Evolutionary conservation across 2,888 invertebrate species (phyloP), one percentile per base, ranked within the genome.

Genomic region (Epistrophe eligans): DNA sequence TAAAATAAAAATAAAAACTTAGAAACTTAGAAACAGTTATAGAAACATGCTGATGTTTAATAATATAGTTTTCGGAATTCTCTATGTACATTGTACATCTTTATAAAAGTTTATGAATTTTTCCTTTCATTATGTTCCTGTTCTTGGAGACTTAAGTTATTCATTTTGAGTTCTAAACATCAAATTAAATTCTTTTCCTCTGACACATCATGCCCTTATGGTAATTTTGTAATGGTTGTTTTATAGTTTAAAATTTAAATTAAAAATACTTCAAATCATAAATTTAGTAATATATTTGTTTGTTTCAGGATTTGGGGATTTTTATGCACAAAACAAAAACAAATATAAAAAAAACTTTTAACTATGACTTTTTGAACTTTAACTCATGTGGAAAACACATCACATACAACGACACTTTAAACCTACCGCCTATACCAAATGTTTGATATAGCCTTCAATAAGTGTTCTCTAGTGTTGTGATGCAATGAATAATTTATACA

Each of bases 401-500:
- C 28, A n/a, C 13, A 45, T 40, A 40, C 45, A 43, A 10, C n/a
- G 17, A 45, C 28, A 45, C 43, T 45, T 6, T 7, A 8, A 13
- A 9, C 6, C 43, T 11, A 17, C n/a, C 35, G 11, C 13, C 60
- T 38, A 1, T 7, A 2, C 19, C 13, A 17, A 11, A 66, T 48
- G 11, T 45, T 35, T 50, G 48, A 50, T 43, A 66, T 43, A 66
- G 4, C 35, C 24, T 70, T 70, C 40, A 70, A n/a, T n/a, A 38
- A 55, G 19, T 15, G 15, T 35, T 24, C 40, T 32, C 24, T 52
- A 9, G 35, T 62, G 19, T 50, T 60, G 50, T 52, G 77, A 13
- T 35, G 77, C 60, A 67, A 55, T 83, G 45, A 77, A 77, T 77
- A 70, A 77, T 67, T 35, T 43, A 38, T 38, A 35, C 28, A 32